A percentile compares a stretch with the other conserved stretches of the same genome.
Evolutionary conservation across 2,888 invertebrate species (phyloP).

Genomic region (Galeruca laticollis): DNA sequence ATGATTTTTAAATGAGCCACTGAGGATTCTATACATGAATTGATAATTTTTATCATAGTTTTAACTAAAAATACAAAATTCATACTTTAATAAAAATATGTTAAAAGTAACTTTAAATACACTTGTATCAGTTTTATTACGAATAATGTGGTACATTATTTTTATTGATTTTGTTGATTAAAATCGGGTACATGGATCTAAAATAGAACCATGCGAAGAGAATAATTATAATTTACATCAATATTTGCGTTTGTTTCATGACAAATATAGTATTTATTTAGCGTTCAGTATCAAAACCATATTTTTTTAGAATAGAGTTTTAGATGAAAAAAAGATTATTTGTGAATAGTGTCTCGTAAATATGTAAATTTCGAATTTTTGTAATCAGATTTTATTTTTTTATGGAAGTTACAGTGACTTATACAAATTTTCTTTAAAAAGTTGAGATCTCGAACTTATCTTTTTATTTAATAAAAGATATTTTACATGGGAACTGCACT

Average conservation of each 20-base stretch:
- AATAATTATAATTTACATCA: not conserved
- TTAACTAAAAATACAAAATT: no score
- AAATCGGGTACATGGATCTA: not conserved
- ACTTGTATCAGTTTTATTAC: no score
- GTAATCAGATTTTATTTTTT: constrained; percentile 21
- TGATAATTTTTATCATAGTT: no score
- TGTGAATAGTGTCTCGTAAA: constrained; percentile 16
- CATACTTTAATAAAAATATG: no score
- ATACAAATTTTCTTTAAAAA: no score
- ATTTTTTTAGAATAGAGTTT: constrained; percentile 46
- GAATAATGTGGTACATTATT: no score
- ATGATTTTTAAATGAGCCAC: no score
- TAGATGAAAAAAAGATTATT: constrained; percentile 28
- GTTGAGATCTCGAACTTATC: no score
- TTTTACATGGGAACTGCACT: not conserved
- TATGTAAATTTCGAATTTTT: not conserved
- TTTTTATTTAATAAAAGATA: not conserved
- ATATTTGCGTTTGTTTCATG: constrained; percentile 4
- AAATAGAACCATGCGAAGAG: not conserved
- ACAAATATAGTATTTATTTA: constrained; percentile 52
- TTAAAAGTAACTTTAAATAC: no score
- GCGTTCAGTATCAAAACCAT: constrained; percentile 42
- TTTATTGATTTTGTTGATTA: no score
- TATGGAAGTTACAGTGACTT: no score
- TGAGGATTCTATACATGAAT: no score